Evolutionary conservation across 2,797 vertebrate species (phyloP), one percentile per base, ranked within the genome.

Genomic region (Lycodopsis pacificus): DNA sequence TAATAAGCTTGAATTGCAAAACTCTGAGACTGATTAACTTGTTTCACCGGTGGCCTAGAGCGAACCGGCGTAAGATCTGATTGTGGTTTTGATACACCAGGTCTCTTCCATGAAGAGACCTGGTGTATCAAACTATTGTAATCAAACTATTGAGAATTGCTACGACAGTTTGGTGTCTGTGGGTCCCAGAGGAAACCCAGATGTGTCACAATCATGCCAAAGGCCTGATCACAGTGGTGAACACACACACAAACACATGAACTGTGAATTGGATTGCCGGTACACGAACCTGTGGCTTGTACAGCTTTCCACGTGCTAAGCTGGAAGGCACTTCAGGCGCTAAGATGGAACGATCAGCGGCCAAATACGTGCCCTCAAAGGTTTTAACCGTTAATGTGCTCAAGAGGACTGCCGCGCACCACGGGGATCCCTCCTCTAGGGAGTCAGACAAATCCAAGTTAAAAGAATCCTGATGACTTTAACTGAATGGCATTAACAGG

Each of bases 401-500:
- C 9, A n/a, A 42, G 63, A 56, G 30, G 32, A 46, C 61, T 46
- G 57, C 65, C 13, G 5, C 67, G 57, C 19, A 44, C 20, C 36
- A 17, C 42, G 13, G 64, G 25, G 61, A 53, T 75, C 67, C 54
- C 36, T 73, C 32, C 38, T 88, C 80, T 67, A 36, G 32, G 36
- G 61, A 83, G 77, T 77, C 66, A 65, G 66, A 87, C 73, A 84
- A 86, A 82, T 88, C 75, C 73, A 82, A 88, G 76, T 85, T 82
- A 76, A 90, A 85, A 89, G 71, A 90, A 81, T 68, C 77, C 83
- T 79, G 77, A 86, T 77, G 76, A 63, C 72, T 80, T 64, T 85
- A 91, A 91, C 30, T 62, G 54, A 82, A 92, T 93, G 88, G 75
- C 77, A 84, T 91, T 85, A 88, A 90, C 88, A 63, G 67, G 54